phyloP scores from a whole-genome alignment of 2,113 vertebrate species.

The Dermatemys mawii region DNA sequence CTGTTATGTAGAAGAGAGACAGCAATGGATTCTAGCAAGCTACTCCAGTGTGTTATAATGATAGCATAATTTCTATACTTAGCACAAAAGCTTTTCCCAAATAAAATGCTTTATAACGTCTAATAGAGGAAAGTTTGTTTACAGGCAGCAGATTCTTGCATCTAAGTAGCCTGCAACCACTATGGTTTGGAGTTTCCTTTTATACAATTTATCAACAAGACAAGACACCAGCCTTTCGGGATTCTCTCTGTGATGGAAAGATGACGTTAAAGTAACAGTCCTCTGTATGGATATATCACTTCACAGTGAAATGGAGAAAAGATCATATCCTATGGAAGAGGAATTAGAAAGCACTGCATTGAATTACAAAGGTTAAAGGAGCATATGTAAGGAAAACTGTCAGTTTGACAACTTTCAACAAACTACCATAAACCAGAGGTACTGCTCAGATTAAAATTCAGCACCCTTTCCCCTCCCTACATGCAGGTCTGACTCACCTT shows the following conservation, averaged over 20 bases:
- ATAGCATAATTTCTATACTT: background rate
- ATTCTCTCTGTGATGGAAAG: conserved; percentile 21
- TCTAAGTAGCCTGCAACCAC: background rate
- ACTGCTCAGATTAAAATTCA: background rate
- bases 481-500: background rate
- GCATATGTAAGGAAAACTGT: conserved; percentile 44
- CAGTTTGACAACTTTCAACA: conserved; percentile 41
- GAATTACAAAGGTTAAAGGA: conserved; percentile 42
- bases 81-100: background rate
- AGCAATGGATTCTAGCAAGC: background rate
- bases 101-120: conserved; percentile 1
- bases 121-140: background rate
- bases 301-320: conserved; percentile 69
- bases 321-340: conserved; percentile 58
- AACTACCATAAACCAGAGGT: background rate
- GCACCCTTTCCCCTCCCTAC: background rate
- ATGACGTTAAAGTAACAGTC: conserved; percentile 37
- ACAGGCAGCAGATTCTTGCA: background rate
- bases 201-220: conserved; percentile 17
- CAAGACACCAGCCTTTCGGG: conserved; percentile 39
- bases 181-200: conserved; percentile 35
- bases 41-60: background rate
- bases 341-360: conserved; percentile 58
- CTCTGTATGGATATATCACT: conserved; percentile 16
- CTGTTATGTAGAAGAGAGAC: background rate